Evolutionary conservation across 37 sponge, comb jelly and placozoan genomes (phyloP).

Genomic region (Chondrilla cf. caribensis): DNA sequence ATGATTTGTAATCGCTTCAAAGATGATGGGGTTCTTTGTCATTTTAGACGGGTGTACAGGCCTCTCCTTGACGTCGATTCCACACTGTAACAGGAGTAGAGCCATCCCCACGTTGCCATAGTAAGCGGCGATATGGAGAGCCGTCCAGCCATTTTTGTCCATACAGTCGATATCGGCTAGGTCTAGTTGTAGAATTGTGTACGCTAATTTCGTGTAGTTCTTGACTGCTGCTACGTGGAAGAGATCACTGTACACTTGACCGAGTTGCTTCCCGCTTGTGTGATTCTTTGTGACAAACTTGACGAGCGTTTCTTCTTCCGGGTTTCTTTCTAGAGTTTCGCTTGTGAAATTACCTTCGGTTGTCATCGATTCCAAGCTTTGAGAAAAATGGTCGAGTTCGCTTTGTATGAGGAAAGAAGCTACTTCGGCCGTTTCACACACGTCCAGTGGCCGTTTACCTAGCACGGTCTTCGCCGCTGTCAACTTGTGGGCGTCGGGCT

Average conservation of each 20-base stretch:
- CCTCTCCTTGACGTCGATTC: neutral
- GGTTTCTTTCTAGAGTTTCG: neutral
- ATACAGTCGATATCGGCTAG: conserved; percentile 19
- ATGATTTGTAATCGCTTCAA: neutral
- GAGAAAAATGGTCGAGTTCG: conserved; percentile 26
- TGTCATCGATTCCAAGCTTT: neutral
- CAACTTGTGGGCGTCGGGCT: conserved; percentile 28
- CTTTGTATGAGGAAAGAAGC: conserved; percentile 61
- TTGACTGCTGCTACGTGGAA: conserved; percentile 67
- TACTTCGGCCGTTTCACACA: conserved; percentile 65
- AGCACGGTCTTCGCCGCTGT: conserved; percentile 27
- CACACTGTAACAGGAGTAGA: conserved; percentile 42
- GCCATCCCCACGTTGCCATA: conserved; percentile 46
- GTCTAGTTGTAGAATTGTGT: conserved; percentile 25
- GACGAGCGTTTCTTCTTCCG: conserved; percentile 1
- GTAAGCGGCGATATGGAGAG: conserved; percentile 61
- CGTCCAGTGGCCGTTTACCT: conserved; percentile 60
- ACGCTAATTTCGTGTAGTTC: conserved; percentile 58
- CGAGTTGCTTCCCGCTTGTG: neutral
- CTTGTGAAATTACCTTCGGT: neutral
- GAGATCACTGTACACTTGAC: conserved; percentile 27
- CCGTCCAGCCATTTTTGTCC: conserved; percentile 56
- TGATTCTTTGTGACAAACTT: neutral
- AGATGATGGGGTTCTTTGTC: neutral
- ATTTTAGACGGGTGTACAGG: neutral